A percentile compares a stretch with the other conserved stretches of the same genome.
These are phyloP conservation scores for Hippasteria phrygiana DNA, from an alignment of 53 echinoderm and acorn worm species.

Conservation along the genomic window DNA sequence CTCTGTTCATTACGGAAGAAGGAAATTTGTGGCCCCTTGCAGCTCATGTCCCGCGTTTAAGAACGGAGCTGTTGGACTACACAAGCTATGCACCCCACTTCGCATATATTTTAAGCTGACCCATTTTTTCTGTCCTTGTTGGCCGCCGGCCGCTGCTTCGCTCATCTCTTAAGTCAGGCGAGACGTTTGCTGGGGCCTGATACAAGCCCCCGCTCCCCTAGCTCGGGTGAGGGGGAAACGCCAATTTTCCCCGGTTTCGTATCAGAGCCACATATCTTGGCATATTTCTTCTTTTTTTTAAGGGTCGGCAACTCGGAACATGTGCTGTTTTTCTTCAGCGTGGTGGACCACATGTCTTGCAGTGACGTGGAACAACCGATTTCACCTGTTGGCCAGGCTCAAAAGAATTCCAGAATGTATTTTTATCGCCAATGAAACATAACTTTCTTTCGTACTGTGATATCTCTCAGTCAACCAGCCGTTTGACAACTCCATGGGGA, in stretches of 20 bases:
- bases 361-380: background rate
- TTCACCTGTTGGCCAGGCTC: too few relatives aligned
- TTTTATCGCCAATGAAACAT: background rate
- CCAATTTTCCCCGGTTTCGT: constrained; percentile 39
- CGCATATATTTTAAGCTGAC: background rate
- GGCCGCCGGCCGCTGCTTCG: background rate
- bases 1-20: background rate
- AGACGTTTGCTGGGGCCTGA: constrained; percentile 14
- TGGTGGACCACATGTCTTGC: background rate
- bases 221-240: constrained; percentile 30
- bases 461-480: too few relatives aligned
- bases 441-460: too few relatives aligned
- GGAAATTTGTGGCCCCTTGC: background rate
- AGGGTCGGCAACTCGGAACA: background rate
- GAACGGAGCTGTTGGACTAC: background rate
- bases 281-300: background rate
- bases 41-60: background rate
- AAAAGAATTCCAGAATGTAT: too few relatives aligned
- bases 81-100: background rate
- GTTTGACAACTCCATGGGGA: too few relatives aligned
- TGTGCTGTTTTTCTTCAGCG: constrained; percentile 21
- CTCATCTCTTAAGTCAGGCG: constrained; percentile 25
- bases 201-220: background rate
- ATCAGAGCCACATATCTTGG: background rate
- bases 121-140: background rate